These are phyloP conservation scores for Pseudochirops cupreus DNA, from an alignment of 2,797 vertebrate genomes.

Conservation along the genomic window DNA sequence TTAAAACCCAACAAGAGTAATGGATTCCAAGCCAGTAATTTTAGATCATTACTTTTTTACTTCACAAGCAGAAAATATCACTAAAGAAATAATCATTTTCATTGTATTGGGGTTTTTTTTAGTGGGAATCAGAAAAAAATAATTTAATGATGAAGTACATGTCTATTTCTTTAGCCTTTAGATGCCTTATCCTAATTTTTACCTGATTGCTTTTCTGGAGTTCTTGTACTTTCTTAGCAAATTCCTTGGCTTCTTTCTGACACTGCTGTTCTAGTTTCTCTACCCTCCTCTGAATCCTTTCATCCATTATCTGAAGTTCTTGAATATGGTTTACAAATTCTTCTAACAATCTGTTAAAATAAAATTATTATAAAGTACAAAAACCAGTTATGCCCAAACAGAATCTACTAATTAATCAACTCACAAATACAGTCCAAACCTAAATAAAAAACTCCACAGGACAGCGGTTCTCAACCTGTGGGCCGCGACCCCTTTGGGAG, in stretches of 20 bases:
- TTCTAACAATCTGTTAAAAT: slow-evolving; percentile 92
- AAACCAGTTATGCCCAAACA: slow-evolving; percentile 17
- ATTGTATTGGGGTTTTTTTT: slow-evolving; percentile 53
- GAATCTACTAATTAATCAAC: background rate
- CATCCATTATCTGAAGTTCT: slow-evolving; percentile 97
- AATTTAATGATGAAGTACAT: slow-evolving; percentile 21
- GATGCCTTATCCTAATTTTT: slow-evolving; percentile 53
- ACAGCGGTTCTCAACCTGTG: no score
- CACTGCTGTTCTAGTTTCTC: slow-evolving; percentile 99
- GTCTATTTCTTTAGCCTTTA: slow-evolving; percentile 29
- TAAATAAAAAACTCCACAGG: slow-evolving; percentile 32
- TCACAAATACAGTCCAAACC: slow-evolving; percentile 27
- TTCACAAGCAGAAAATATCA: slow-evolving; percentile 19
- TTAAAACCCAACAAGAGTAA: slow-evolving; percentile 23
- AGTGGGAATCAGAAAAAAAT: slow-evolving; percentile 52
- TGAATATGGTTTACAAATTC: slow-evolving; percentile 99
- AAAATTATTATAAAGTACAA: slow-evolving; percentile 61
- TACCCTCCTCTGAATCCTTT: slow-evolving; percentile 97
- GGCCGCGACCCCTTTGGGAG: no score
- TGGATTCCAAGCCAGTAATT: background rate
- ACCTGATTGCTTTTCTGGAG: slow-evolving; percentile 99
- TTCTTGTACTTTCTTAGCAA: slow-evolving; percentile 99
- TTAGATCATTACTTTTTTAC: slow-evolving; percentile 49
- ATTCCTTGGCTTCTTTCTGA: slow-evolving; percentile 98
- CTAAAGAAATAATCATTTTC: slow-evolving; percentile 31